A percentile compares a stretch with the other conserved stretches of the same genome.
These are phyloP conservation scores for Drosophila littoralis DNA, from an alignment of 1,140 invertebrate species.

Conservation along the genomic window DNA sequence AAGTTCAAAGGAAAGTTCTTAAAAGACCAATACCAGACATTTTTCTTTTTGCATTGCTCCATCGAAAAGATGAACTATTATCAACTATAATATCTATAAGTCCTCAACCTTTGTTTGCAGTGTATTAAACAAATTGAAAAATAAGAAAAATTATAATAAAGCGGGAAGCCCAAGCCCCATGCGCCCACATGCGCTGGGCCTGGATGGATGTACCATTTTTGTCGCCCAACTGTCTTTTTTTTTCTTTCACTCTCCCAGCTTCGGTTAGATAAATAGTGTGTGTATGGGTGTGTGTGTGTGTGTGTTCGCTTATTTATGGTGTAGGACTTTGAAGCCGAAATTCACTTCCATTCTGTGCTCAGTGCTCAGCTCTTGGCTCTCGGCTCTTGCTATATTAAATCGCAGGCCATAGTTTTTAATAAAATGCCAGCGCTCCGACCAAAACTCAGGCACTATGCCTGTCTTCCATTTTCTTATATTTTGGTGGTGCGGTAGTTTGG, in stretches of 20 bases:
- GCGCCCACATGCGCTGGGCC: not conserved
- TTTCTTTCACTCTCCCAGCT: slow-evolving; percentile 6
- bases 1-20: too few species aligned
- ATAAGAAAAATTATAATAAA: slow-evolving; percentile 16
- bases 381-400: slow-evolving; percentile 78
- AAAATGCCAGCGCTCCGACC: slow-evolving; percentile 56
- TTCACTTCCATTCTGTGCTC: slow-evolving; percentile 10
- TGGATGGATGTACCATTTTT: slow-evolving; percentile 15
- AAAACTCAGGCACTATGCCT: slow-evolving; percentile 20
- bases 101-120: slow-evolving; percentile 7
- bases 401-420: slow-evolving; percentile 74
- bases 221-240: slow-evolving; percentile 38
- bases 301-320: slow-evolving; percentile 69
- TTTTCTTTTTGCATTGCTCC: too few species aligned
- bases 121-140: slow-evolving; percentile 34
- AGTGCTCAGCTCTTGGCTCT: slow-evolving; percentile 21
- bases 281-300: slow-evolving; percentile 39
- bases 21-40: too few species aligned
- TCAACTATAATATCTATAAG: too few species aligned
- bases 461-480: slow-evolving; percentile 15
- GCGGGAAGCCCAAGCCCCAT: not conserved
- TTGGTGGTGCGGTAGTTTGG: not conserved
- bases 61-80: too few species aligned
- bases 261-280: slow-evolving; percentile 27
- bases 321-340: slow-evolving; percentile 50